phyloP scores from a whole-genome alignment of 2,888 invertebrate genomes.

The Caenorhabditis sp. region DNA sequence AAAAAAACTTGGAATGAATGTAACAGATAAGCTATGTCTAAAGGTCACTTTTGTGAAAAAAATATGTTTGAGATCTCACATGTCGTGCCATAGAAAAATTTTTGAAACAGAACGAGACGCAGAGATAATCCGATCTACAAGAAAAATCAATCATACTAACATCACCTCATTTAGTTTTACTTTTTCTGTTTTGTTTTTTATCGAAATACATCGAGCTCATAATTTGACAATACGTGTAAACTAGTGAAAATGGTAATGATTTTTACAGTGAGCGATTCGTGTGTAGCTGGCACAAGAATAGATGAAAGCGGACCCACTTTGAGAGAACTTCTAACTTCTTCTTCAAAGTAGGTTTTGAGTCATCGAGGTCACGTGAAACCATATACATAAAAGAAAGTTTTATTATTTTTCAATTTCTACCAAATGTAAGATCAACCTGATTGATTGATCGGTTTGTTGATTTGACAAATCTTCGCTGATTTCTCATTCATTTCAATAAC shows the following conservation, averaged over 20 bases:
- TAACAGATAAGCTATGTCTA: not conserved
- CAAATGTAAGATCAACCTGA: constrained; percentile 19
- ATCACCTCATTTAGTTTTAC: no score
- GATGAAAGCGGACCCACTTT: constrained; percentile 62
- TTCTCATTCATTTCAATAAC: not conserved
- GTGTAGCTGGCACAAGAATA: constrained; percentile 36
- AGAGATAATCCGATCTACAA: no score
- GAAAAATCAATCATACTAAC: no score
- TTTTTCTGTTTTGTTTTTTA: no score
- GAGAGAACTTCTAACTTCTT: not conserved
- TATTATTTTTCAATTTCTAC: not conserved
- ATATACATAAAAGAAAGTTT: not conserved
- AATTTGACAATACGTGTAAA: no score
- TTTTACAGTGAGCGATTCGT: constrained; percentile 58
- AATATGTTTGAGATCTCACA: no score
- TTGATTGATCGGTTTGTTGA: constrained; percentile 20
- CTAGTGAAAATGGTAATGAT: no score
- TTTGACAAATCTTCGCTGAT: not conserved
- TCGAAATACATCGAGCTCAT: no score
- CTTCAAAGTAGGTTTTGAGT: constrained; percentile 1
- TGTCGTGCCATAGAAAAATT: no score
- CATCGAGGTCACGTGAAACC: not conserved
- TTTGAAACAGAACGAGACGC: no score
- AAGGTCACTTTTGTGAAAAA: no score
- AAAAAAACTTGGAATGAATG: not conserved